A percentile compares a stretch with the other conserved stretches of the same genome.
Evolutionary conservation across 2,888 invertebrate genomes (phyloP).

Genomic region (Stenoptilia bipunctidactyla): DNA sequence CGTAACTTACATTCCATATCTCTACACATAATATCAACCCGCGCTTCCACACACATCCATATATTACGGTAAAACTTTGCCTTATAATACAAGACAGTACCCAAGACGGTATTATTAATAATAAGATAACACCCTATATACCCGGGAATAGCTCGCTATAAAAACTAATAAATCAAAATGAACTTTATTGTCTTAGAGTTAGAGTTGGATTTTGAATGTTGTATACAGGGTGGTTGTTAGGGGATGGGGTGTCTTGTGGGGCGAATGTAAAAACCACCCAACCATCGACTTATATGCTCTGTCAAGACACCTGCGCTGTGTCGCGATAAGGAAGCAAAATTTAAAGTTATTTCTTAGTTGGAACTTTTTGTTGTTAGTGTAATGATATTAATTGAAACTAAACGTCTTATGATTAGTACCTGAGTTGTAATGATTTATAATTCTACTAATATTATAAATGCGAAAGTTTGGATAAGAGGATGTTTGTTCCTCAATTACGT

Average conservation of each 20-base stretch:
- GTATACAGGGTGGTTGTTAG: conserved; percentile 20
- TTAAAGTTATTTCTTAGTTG: no score
- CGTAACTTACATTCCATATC: conserved; percentile 29
- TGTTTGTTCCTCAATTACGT: no score
- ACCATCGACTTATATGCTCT: conserved; percentile 70
- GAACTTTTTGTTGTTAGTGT: no score
- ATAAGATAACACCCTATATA: conserved; percentile 55
- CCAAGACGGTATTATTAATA: conserved; percentile 61
- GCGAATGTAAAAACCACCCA: conserved; percentile 67
- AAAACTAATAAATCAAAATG: conserved; percentile 9
- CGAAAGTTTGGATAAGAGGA: no score
- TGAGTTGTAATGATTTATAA: no score
- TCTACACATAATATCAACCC: conserved; percentile 26
- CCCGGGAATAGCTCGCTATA: conserved; percentile 16
- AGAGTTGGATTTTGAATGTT: conserved; percentile 10
- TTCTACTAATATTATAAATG: no score
- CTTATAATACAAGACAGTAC: conserved; percentile 38
- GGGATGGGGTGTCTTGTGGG: conserved; percentile 55
- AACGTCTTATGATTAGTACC: no score
- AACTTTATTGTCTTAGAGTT: conserved; percentile 16
- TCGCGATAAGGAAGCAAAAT: conserved; percentile 20
- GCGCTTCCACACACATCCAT: conserved; percentile 19
- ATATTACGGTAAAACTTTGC: conserved; percentile 52
- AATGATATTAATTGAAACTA: no score
- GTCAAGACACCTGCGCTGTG: conserved; percentile 47